Conservation (phyloP, 2,113 vertebrate genomes). For the Corydoras maculifer region DNA sequence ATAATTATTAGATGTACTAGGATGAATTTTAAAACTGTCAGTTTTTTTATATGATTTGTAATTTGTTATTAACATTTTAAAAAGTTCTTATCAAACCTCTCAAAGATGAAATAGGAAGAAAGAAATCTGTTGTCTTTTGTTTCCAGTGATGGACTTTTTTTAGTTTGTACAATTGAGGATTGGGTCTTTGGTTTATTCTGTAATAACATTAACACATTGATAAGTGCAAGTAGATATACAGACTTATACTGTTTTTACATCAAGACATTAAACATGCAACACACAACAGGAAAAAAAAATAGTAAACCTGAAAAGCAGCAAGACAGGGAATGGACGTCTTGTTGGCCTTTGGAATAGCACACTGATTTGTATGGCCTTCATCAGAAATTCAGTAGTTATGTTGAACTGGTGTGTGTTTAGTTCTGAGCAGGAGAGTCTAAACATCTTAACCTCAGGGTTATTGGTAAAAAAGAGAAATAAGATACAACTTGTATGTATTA, state of each 20-base stretch:
- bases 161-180: slow-evolving; percentile 62
- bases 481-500: too few relatives aligned
- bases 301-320: slow-evolving; percentile 70
- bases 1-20: too few relatives aligned
- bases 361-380: slow-evolving; percentile 59
- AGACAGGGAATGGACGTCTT: slow-evolving; percentile 61
- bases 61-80: neutral
- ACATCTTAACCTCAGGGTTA: slow-evolving; percentile 24
- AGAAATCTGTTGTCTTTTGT: slow-evolving; percentile 47
- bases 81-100: slow-evolving; percentile 50
- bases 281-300: neutral
- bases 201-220: neutral
- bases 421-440: slow-evolving; percentile 47
- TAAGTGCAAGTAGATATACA: too few relatives aligned
- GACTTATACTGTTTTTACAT: neutral
- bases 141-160: slow-evolving; percentile 58
- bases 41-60: too few relatives aligned
- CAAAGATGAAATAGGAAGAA: slow-evolving; percentile 54
- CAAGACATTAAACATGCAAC: neutral
- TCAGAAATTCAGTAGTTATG: slow-evolving; percentile 53
- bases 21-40: too few relatives aligned
- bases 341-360: slow-evolving; percentile 52
- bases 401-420: slow-evolving; percentile 68
- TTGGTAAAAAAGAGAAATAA: slow-evolving; percentile 19
- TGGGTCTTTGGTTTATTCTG: slow-evolving; percentile 71